phyloP scores from a whole-genome alignment of 2,888 invertebrate species.

The Trissoscelio sp. region DNA sequence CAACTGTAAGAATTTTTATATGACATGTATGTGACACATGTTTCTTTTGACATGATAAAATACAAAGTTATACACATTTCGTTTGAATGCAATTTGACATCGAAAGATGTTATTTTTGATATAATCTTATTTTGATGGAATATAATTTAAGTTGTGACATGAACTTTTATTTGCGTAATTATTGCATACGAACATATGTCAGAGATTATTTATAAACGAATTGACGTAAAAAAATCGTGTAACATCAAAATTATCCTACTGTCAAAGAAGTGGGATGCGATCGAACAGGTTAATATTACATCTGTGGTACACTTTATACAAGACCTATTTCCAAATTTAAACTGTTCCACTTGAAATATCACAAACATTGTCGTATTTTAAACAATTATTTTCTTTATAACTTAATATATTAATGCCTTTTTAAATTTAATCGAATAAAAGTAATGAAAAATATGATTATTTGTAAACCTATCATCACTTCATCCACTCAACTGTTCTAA shows the following conservation, averaged over 20 bases:
- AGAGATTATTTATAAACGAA: conserved; percentile 1
- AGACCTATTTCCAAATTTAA: conserved; percentile 2
- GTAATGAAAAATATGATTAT: too few relatives aligned
- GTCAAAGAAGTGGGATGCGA: not conserved
- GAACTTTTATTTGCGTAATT: too few relatives aligned
- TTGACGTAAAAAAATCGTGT: conserved; percentile 1
- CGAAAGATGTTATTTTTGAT: too few relatives aligned
- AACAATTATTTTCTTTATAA: not conserved
- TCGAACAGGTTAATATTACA: not conserved
- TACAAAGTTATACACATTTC: too few relatives aligned
- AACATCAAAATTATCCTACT: not conserved
- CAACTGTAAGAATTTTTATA: too few relatives aligned
- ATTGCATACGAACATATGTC: too few relatives aligned
- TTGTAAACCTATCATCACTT: not conserved
- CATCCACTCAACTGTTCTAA: not conserved
- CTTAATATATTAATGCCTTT: not conserved
- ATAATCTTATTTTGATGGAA: too few relatives aligned
- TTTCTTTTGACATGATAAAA: too few relatives aligned
- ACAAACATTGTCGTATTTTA: too few relatives aligned
- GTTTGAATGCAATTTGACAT: too few relatives aligned
- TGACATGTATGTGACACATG: too few relatives aligned
- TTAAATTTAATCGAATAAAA: not conserved
- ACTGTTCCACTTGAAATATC: not conserved
- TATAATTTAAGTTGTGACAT: too few relatives aligned
- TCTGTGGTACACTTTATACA: not conserved